These are phyloP conservation scores for Chrysolophus pictus DNA, from an alignment of 2,797 vertebrate genomes.

Conservation along the genomic window DNA sequence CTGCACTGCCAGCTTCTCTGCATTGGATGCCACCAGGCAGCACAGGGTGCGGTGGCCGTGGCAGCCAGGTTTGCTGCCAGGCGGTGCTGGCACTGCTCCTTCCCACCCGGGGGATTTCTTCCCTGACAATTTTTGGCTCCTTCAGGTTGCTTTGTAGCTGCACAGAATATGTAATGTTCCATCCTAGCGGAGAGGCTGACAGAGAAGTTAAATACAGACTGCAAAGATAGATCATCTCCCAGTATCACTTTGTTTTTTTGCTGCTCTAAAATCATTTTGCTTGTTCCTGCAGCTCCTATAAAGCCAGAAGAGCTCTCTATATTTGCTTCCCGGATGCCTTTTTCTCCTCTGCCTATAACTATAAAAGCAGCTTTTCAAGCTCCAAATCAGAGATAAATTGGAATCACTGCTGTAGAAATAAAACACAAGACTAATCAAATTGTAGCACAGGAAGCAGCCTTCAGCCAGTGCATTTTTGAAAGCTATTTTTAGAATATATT, in stretches of 20 bases:
- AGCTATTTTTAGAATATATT: constrained; percentile 57
- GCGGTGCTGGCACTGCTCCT: background rate
- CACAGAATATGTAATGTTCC: background rate
- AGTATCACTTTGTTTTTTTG: constrained; percentile 18
- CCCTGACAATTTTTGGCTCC: constrained; percentile 43
- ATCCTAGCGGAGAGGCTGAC: background rate
- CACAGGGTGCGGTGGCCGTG: background rate
- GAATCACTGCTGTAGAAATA: constrained; percentile 36
- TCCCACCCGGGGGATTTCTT: background rate
- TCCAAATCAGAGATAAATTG: constrained; percentile 52
- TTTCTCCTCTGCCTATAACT: constrained; percentile 23
- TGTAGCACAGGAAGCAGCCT: constrained; percentile 47
- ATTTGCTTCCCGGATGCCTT: constrained; percentile 12
- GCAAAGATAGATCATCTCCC: constrained; percentile 14
- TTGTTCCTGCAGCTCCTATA: constrained; percentile 28
- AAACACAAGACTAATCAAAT: constrained; percentile 51
- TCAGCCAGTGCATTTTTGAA: constrained; percentile 46
- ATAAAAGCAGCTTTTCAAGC: constrained; percentile 50
- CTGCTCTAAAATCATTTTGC: background rate
- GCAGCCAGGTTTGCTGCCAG: background rate
- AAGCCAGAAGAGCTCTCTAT: constrained; percentile 37
- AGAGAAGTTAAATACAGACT: background rate
- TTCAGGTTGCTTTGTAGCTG: constrained; percentile 33
- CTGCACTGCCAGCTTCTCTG: background rate
- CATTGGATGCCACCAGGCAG: background rate